Evolutionary conservation across 2,797 vertebrate genomes (phyloP).

Genomic region (Microctenopoma stevenorrisi): DNA sequence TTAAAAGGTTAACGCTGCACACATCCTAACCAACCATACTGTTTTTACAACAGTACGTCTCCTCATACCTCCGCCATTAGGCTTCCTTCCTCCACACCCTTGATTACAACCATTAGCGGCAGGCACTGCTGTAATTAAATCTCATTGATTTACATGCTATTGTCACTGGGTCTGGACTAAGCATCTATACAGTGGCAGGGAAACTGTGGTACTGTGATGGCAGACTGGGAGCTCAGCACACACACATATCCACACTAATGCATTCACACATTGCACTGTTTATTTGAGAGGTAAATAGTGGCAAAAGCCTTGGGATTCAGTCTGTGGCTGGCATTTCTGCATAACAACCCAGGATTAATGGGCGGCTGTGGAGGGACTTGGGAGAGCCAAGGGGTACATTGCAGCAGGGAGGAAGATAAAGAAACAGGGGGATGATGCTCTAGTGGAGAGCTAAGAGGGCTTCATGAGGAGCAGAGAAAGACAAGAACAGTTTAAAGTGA

Average conservation of each 20-base stretch:
- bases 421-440: constrained; percentile 17
- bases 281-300: constrained; percentile 42
- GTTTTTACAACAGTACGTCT: constrained; percentile 20
- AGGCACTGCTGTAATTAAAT: constrained; percentile 53
- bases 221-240: constrained; percentile 14
- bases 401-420: constrained; percentile 33
- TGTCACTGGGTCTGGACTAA: constrained; percentile 2
- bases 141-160: constrained; percentile 42
- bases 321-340: constrained; percentile 40
- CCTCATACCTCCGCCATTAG: constrained; percentile 22
- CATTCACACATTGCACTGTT: constrained; percentile 37
- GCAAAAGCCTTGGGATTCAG: constrained; percentile 25
- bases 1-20: too few relatives aligned
- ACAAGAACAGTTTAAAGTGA: constrained; percentile 23
- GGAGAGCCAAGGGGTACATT: constrained; percentile 18
- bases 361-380: constrained; percentile 31
- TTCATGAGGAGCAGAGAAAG: constrained; percentile 8
- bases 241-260: constrained; percentile 19
- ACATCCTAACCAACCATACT: background rate
- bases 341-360: constrained; percentile 64
- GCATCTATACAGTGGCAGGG: constrained; percentile 8
- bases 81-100: constrained; percentile 26
- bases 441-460: constrained; percentile 17
- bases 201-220: constrained; percentile 4
- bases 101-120: constrained; percentile 48